Base-by-base conservation (phyloP, 2,113 vertebrate species). In the Toxotes jaculatrix region DNA sequence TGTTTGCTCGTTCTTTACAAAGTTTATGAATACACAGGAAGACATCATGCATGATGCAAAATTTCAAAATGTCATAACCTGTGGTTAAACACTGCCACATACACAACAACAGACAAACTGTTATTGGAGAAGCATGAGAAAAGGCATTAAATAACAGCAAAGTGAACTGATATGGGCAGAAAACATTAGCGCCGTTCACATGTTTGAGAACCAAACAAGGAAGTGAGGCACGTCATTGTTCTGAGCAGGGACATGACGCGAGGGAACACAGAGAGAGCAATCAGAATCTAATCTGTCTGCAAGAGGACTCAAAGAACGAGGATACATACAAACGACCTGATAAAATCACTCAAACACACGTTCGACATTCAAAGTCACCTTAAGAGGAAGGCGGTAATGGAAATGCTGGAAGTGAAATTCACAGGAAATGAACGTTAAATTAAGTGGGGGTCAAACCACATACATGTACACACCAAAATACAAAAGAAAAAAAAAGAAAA, bases 91-190 rank as follows among this genome's bases (percentile, higher is more conserved):
- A 36, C 36, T 6, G 6, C 4, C 6, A 6, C 14, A 5, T 21
- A 61, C 4, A 74, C 36, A 62, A 19, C 31, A 51, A 23, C 0
- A 66, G 72, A 80, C 32, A 66, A 65, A 65, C 5, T 84, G 86
- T 79, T 53, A 87, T 32, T 42, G 36, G 77, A 90, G 80, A 74
- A 68, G 74, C 75, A 79, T 85, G 82, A 91, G 89, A 83, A 86
- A 85, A 65, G 17, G 75, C 38, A 43, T 66, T 43, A 32, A 74
- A 57, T 73, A 34, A 64, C 74, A 86, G 36, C n/a, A 27, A 59
- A 49, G 80, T 51, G 78, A 83, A 64, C 31, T 36, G 82, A 84
- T 84, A 87, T 3, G 55, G 56, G 68, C 61, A 74, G 13, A 55
- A 66, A 47, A 42, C 69, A 64, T 69, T 5, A 21, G 32, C 4